Evolutionary conservation across 2,113 vertebrate species (phyloP).

Genomic region (Cyprinus carpio): DNA sequence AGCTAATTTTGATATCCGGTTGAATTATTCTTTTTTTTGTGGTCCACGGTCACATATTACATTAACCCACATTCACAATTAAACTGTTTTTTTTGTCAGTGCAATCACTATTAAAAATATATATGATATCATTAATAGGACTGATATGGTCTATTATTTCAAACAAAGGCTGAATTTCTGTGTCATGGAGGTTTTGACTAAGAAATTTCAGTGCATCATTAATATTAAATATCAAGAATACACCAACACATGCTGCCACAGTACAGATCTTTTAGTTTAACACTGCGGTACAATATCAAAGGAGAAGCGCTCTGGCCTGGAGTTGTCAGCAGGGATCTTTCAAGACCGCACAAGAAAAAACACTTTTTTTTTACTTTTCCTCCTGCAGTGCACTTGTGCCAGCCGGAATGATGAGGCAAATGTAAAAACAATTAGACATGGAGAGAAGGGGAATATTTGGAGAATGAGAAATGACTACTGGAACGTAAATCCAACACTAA

Average conservation of each 20-base stretch:
- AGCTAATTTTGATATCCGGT: too few relatives aligned
- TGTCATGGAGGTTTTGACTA: too few relatives aligned
- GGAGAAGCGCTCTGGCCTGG: constrained; percentile 45
- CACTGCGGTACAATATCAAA: constrained; percentile 61
- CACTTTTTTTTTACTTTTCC: constrained; percentile 47
- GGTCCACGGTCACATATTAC: too few relatives aligned
- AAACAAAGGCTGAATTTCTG: not conserved
- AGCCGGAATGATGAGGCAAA: constrained; percentile 28
- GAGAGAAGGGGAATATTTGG: constrained; percentile 38
- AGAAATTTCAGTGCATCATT: not conserved
- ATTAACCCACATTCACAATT: too few relatives aligned
- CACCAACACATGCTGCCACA: constrained; percentile 63
- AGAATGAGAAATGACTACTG: not conserved
- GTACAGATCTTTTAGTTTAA: constrained; percentile 54
- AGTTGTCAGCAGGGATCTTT: constrained; percentile 62
- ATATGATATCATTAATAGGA: not conserved
- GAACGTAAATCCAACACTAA: constrained; percentile 23
- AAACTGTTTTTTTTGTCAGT: not conserved
- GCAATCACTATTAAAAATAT: not conserved
- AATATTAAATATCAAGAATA: constrained; percentile 45
- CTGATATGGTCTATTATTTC: not conserved
- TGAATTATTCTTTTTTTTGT: too few relatives aligned
- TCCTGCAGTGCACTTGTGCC: constrained; percentile 16
- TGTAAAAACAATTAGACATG: constrained; percentile 38
- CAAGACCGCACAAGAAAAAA: constrained; percentile 48